Percentiles rank a stretch among this genome's conserved stretches.
Evolutionary conservation across 1,140 invertebrate genomes (phyloP).

Genomic region (Halesus radiatus): DNA sequence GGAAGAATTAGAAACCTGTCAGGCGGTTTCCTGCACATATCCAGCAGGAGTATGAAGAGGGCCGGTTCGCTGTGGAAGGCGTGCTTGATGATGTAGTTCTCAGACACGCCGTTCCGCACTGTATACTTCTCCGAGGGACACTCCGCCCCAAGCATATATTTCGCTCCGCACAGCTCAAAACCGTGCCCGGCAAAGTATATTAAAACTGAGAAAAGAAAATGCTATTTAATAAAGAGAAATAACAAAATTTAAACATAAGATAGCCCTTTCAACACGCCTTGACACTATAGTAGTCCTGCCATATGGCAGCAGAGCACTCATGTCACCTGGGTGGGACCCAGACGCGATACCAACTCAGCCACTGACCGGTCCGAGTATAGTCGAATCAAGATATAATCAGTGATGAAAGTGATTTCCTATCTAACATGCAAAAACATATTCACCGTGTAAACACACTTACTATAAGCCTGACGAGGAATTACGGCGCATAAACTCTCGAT

Average conservation of each 20-base stretch:
- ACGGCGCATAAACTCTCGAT: constrained; percentile 59
- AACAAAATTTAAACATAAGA: too few relatives aligned
- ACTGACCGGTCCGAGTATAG: too few relatives aligned
- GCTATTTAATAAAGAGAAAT: too few relatives aligned
- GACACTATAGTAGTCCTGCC: too few relatives aligned
- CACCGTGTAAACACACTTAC: too few relatives aligned
- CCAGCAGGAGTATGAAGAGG: constrained; percentile 65
- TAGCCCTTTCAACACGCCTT: too few relatives aligned
- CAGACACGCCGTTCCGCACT: constrained; percentile 63
- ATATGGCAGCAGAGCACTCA: too few relatives aligned
- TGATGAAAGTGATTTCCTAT: too few relatives aligned
- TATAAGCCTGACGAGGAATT: constrained; percentile 64
- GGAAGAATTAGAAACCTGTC: constrained; percentile 59
- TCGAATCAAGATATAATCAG: too few relatives aligned
- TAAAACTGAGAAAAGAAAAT: constrained; percentile 62
- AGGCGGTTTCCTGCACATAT: constrained; percentile 66
- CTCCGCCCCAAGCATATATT: constrained; percentile 64
- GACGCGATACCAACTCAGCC: too few relatives aligned
- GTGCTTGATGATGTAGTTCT: constrained; percentile 64
- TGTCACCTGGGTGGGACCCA: too few relatives aligned
- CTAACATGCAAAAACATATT: too few relatives aligned
- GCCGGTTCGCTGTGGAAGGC: constrained; percentile 64
- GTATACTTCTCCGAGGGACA: constrained; percentile 63
- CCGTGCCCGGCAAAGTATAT: constrained; percentile 69
- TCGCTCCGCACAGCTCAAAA: constrained; percentile 65